Conservation (phyloP, 2,888 invertebrate species). For the Netelia inedita region DNA sequence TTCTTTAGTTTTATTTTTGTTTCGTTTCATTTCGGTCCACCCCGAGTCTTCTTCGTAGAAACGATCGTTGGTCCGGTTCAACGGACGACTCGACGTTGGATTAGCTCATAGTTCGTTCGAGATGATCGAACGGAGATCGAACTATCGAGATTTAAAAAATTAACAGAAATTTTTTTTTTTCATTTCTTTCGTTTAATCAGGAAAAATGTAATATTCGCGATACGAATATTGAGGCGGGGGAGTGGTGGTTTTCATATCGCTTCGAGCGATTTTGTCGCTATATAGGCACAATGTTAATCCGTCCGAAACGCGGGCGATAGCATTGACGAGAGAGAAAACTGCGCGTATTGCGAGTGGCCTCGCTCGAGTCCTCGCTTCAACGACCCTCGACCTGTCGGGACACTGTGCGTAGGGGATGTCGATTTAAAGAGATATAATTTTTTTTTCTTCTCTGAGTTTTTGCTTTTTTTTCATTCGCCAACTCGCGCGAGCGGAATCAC, state of each 20-base stretch:
- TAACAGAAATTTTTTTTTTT: conserved; percentile 11
- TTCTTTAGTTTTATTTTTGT: conserved; percentile 2
- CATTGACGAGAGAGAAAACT: conserved; percentile 39
- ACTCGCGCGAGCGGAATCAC: conserved; percentile 35
- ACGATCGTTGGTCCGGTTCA: conserved; percentile 17
- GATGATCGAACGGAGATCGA: conserved; percentile 14
- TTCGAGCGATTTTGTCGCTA: conserved; percentile 38
- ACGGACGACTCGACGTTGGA: background rate
- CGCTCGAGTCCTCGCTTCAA: conserved; percentile 1
- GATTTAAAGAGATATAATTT: conserved; percentile 15
- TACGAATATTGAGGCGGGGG: background rate
- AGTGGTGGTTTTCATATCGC: background rate
- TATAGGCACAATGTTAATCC: conserved; percentile 57
- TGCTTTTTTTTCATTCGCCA: conserved; percentile 7
- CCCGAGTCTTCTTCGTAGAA: conserved; percentile 9
- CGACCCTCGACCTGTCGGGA: conserved; percentile 18
- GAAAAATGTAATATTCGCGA: conserved; percentile 9
- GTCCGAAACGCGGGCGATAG: conserved; percentile 42
- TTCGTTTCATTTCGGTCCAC: background rate
- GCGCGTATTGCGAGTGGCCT: background rate
- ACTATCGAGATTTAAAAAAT: background rate
- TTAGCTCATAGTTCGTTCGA: too few species aligned
- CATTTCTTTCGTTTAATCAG: conserved; percentile 1
- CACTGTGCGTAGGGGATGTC: conserved; percentile 14
- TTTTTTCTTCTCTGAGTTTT: conserved; percentile 25